Base-by-base conservation (phyloP, 53 echinoderm and acorn worm genomes). In the Echinometra lucunter region DNA sequence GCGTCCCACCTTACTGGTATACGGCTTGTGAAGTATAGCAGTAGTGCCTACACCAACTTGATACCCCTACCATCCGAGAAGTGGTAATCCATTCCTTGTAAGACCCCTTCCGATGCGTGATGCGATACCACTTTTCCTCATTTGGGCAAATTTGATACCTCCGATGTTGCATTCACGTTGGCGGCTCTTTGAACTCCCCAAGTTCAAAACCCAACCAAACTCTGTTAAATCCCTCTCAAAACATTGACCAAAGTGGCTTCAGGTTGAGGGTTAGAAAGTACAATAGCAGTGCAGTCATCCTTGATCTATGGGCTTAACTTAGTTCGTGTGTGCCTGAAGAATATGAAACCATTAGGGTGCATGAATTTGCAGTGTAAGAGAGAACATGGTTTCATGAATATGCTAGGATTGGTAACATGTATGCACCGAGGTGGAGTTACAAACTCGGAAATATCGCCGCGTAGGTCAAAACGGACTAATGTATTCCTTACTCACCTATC, bases 171-270 rank as follows among this genome's bases (percentile, higher is more conserved):
- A 53, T 49, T 85, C 45, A n/a, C 13, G 15, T n/a, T 28, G 49
- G 10, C 85, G 85, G 85, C 85, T 85, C 85, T 85, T 85, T 85
- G 85, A 85, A 85, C 85, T 45, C 49, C 45, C 35, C 49, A 85
- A 85, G 85, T 85, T 85, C 85, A 85, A 49, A 85, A 85, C 85
- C 85, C 85, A 9, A 45, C 47, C 85, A 85, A 85, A 85, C 85
- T 85, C 85, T 30, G n/a, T 85, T 28, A 85, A 85, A 85, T 85
- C 85, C 85, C 49, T 85, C 53, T 85, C 49, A 85, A 85, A 85
- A 85, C 85, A 85, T 85, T 85, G 85, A 85, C 85, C 85, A 85
- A 85, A 85, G 85, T 85, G 85, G 85, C 27, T 85, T 85, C 85
- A 85, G 49, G 85, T 85, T 28, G 49, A 16, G 85, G 85, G 85